Evolutionary conservation across 1,140 invertebrate genomes (phyloP), one percentile per base, ranked within the genome.

Genomic region (Acromyrmex echinatior): DNA sequence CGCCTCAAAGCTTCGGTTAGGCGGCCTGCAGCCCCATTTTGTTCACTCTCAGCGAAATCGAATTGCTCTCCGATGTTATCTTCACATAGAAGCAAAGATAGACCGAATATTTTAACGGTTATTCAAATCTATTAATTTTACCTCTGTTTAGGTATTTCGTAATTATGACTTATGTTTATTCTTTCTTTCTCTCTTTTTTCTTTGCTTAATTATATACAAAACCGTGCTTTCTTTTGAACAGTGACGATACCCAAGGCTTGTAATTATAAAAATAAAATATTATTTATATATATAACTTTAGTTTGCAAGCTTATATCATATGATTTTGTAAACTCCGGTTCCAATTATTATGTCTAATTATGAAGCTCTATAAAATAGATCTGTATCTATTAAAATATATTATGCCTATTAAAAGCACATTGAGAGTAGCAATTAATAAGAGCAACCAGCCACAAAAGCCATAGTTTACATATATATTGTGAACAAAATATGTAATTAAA

Each of bases 1-100:
- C 96, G 96, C 94, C 96, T 96, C 94, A 96, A 95, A 94, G 95
- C 95, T 94, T 95, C 95, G 93, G 96, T 95, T 93, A 96, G 95
- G 91, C 94, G 94, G 91, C 93, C 93, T 92, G 96, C 96, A 94
- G 95, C 96, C 96, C 95, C 95, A 92, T 94, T 94, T 92, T 93
- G 93, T 93, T 95, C 94, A 92, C 93, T 94, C 95, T 95, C 96
- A 94, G 95, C 95, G 93, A 96, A 96, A 96, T 95, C 95, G 94
- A 94, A 95, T 95, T 93, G 93, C 93, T 95, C 95, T 94, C 93
- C 93, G 94, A 93, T 94, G 95, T 95, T 94, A 95, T 96, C 96
- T 95, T 96, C 95, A 96, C 96, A 95, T 95, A 95, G 95, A 96
- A 96, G 93, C 93, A 94, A 95, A 95, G 91, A 90, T 94, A 89